Evolutionary conservation across 2,797 vertebrate genomes (phyloP), one percentile per base, ranked within the genome.

Genomic region (Pampus argenteus): DNA sequence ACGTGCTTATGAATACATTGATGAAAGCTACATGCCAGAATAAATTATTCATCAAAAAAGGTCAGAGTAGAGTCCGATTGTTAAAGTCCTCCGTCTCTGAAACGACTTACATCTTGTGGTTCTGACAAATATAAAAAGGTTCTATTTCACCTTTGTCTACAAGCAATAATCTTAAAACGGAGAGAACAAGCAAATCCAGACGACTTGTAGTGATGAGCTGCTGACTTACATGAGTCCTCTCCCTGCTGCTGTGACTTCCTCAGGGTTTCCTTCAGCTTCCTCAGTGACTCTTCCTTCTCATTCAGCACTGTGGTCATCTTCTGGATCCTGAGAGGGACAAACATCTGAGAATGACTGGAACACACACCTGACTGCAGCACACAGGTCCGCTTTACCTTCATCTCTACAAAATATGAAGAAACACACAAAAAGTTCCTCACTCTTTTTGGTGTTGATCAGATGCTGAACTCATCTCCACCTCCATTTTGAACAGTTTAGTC

Each of bases 211-310:
- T 36, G 9, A 36, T 36, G 34, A 36, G 34, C 9, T 5, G 45
- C n/a, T 6, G 45, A 71, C 94, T 96, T 91, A 98, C 97, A 89
- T 4, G 96, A 95, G 28, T 82, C 81, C 9, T 97, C 95, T 1
- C 92, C 93, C 1, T 94, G 86, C 77, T 95, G 95, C 48, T 95
- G 94, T 2, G 64, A 76, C 81, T 89, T 93, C 77, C 96, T 94
- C 31, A 98, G 84, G 1, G 92, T 86, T 88, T 97, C 96, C 81
- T 94, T 97, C 50, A 96, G 79, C 64, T 93, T 94, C 77, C 93
- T 91, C 67, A 97, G 60, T 0, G 94, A 84, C 1, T 95, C 90
- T 23, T 96, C 95, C 75, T 94, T 91, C 57, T 94, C 86, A 3
- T 93, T 93, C 74, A 94, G 44, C 65, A 95, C 42, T 0, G 91